Evolutionary conservation across 1,140 invertebrate species (phyloP), one percentile per base, ranked within the genome.

Genomic region (Zophobas atratus): DNA sequence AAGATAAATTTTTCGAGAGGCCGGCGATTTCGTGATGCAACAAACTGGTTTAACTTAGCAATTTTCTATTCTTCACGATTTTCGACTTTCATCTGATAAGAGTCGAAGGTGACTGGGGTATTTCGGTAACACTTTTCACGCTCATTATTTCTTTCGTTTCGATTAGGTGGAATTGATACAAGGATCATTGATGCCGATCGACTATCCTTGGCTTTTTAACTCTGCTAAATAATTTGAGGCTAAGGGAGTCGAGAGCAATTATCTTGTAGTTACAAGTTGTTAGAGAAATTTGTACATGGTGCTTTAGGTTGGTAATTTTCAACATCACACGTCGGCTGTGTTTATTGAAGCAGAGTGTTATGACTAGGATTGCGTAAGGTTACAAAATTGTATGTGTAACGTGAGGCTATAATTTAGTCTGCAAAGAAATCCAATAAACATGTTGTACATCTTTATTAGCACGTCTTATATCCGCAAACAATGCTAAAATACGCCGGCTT

Each of bases 291-390:
- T 20, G 39, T 34, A 67, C 36, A 20, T 51, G 2, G 49, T 51
- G 60, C 39, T 67, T 67, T 67, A 5, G 43, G 60, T 67, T 67
- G 60, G 60, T 72, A 73, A 73, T 56, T 73, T 73, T 73, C 70
- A 53, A 71, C 70, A 72, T 49, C 70, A 55, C 48, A 49, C 70
- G 32, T 72, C 71, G 49, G 49, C 71, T 73, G 71, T 73, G 71
- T 73, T 73, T 73, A 73, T 73, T 73, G 55, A 73, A 73, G 55
- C 48, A 72, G 56, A 56, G 49, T 73, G 71, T 73, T 73, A 73
- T 73, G 71, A 56, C 71, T 73, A 73, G 71, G 56, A 55, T 73
- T 73, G 71, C 71, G 71, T 39, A 73, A 73, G 49, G 71, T 73
- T 73, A 53, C 70, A 55, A 73, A 56, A 67, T 67, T 67, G 60